These are phyloP conservation scores for Xestia sexstrigata DNA, from an alignment of 2,888 invertebrate genomes.

Conservation along the genomic window DNA sequence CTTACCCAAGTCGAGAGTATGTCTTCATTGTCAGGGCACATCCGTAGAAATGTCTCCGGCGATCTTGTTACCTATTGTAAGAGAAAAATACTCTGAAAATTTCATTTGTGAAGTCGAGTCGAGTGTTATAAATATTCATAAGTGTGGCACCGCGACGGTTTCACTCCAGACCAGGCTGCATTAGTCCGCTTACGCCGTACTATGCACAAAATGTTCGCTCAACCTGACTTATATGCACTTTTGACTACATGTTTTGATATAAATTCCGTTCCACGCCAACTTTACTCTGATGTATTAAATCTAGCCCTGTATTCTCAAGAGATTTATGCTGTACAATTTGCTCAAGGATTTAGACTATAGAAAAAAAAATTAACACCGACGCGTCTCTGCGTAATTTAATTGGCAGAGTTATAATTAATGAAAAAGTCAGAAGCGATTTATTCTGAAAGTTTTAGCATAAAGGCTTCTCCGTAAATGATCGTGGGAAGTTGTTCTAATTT, in stretches of 20 bases:
- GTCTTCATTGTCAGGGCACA: constrained; percentile 36
- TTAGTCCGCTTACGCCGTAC: constrained; percentile 40
- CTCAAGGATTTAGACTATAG: neutral
- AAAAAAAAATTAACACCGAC: neutral
- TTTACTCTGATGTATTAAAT: constrained; percentile 6
- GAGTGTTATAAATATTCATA: constrained; percentile 71
- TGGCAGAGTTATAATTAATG: constrained; percentile 21
- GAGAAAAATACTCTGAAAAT: constrained; percentile 68
- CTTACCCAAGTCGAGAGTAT: constrained; percentile 30
- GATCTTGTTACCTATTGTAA: constrained; percentile 64
- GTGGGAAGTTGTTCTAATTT: constrained; percentile 20
- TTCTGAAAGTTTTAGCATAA: constrained; percentile 39
- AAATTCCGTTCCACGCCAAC: constrained; percentile 12
- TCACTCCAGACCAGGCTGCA: constrained; percentile 36
- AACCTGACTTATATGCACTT: constrained; percentile 55
- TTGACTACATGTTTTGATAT: constrained; percentile 36
- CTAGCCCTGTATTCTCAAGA: neutral
- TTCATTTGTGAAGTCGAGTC: constrained; percentile 64
- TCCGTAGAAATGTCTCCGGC: constrained; percentile 43
- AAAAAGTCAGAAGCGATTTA: constrained; percentile 41
- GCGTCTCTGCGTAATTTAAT: constrained; percentile 5
- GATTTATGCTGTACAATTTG: constrained; percentile 8
- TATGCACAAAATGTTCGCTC: constrained; percentile 53
- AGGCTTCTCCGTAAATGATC: constrained; percentile 21
- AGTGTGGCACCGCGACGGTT: constrained; percentile 37